Conservation (phyloP, 2,888 invertebrate species). For the Eupithecia tripunctaria region DNA sequence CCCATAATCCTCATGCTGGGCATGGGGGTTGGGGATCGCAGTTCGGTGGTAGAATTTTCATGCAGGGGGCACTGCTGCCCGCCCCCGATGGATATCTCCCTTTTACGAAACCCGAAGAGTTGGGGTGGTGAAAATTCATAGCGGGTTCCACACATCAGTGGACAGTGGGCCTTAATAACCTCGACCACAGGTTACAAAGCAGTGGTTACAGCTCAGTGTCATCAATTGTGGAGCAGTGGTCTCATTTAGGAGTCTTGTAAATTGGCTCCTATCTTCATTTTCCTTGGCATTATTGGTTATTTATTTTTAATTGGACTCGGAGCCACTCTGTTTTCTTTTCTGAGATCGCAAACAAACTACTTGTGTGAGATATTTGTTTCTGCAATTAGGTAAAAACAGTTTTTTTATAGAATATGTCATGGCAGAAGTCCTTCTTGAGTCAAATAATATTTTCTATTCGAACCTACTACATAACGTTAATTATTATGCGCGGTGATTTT, state of each 20-base stretch:
- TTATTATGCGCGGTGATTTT: not conserved
- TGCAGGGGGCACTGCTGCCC: no score
- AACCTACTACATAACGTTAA: not conserved
- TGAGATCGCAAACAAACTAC: not conserved
- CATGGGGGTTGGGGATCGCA: no score
- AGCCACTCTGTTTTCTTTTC: not conserved
- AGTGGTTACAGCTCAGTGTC: slow-evolving; percentile 24
- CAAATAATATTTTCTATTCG: not conserved
- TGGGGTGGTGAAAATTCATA: no score
- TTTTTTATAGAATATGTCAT: not conserved
- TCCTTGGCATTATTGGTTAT: slow-evolving; percentile 32
- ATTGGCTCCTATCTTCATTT: slow-evolving; percentile 27
- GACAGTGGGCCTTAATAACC: slow-evolving; percentile 3
- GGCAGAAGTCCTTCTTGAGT: not conserved
- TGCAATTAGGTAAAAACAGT: no score
- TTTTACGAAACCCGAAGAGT: no score
- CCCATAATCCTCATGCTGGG: no score
- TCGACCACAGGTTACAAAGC: slow-evolving; percentile 6
- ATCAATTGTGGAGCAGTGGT: slow-evolving; percentile 32
- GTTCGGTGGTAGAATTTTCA: no score
- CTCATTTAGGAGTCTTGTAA: slow-evolving; percentile 33
- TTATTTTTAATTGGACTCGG: slow-evolving; percentile 35
- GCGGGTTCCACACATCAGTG: not conserved
- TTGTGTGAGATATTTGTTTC: not conserved
- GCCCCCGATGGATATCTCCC: no score